phyloP scores from a whole-genome alignment of 2,113 vertebrate genomes.

The Felis catus region DNA sequence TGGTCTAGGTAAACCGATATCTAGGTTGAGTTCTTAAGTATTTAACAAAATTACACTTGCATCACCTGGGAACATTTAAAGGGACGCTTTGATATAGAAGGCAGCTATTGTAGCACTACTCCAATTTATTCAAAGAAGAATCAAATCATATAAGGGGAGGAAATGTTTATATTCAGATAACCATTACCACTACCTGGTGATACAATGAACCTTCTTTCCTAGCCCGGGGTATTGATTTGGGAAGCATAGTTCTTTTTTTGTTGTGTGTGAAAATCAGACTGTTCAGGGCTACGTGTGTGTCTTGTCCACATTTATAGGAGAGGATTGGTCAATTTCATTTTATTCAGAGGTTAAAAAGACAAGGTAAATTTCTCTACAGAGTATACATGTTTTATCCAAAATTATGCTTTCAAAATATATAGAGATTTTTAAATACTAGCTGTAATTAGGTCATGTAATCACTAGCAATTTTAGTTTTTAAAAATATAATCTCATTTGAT shows the following conservation, averaged over 20 bases:
- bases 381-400: not conserved
- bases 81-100: not conserved
- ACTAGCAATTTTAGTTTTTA: not conserved
- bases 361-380: not conserved
- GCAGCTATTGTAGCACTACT: not conserved
- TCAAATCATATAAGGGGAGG: not conserved
- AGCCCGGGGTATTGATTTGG: not conserved
- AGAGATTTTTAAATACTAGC: not conserved
- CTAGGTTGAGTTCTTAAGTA: not conserved
- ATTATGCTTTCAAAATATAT: slow-evolving; percentile 12
- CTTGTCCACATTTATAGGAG: not conserved
- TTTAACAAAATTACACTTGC: slow-evolving; percentile 6
- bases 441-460: not conserved
- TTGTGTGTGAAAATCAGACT: not conserved
- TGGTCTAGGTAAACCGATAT: not conserved
- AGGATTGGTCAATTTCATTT: not conserved
- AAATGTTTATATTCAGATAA: not conserved
- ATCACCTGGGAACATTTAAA: not conserved
- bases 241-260: not conserved
- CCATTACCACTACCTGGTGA: not conserved
- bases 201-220: not conserved
- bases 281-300: not conserved
- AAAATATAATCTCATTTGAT: not conserved
- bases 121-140: not conserved
- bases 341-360: not conserved